Conservation (phyloP, 2,888 invertebrate species). For the Alviniconcha strummeri region DNA sequence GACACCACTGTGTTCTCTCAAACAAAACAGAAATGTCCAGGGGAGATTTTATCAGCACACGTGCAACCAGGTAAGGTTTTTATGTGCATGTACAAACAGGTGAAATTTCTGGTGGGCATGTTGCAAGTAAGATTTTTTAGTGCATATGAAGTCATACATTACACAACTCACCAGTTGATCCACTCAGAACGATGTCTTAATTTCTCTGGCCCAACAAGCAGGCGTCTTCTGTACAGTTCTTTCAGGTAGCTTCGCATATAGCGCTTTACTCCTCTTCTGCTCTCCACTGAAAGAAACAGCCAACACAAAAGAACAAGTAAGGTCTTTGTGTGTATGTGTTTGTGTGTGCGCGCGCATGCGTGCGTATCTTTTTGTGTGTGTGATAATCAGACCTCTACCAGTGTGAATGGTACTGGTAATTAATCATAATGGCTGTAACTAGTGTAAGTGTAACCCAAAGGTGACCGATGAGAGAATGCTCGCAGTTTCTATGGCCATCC, state of each 20-base stretch:
- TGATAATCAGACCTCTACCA: background rate
- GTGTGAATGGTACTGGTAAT: background rate
- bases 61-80: too few species aligned
- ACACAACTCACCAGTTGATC: conserved; percentile 57
- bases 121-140: too few species aligned
- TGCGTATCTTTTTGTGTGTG: background rate
- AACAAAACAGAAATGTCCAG: too few species aligned
- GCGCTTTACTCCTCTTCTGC: conserved; percentile 10
- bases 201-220: conserved; percentile 68
- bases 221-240: conserved; percentile 58
- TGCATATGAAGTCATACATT: background rate
- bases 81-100: too few species aligned
- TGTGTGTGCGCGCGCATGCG: too few species aligned
- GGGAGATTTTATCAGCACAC: too few species aligned
- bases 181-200: conserved; percentile 67
- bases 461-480: too few species aligned
- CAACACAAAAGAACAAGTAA: background rate
- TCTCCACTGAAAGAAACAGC: background rate
- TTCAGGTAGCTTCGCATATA: conserved; percentile 18
- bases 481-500: too few species aligned
- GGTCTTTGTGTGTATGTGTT: too few species aligned
- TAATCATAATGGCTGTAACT: background rate
- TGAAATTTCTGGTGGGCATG: too few species aligned
- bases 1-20: too few species aligned
- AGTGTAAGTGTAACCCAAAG: background rate